Percentiles rank a stretch among this genome's conserved stretches.
phyloP scores from a whole-genome alignment of 53 echinoderm and acorn worm genomes.

The Stichopus horrens region DNA sequence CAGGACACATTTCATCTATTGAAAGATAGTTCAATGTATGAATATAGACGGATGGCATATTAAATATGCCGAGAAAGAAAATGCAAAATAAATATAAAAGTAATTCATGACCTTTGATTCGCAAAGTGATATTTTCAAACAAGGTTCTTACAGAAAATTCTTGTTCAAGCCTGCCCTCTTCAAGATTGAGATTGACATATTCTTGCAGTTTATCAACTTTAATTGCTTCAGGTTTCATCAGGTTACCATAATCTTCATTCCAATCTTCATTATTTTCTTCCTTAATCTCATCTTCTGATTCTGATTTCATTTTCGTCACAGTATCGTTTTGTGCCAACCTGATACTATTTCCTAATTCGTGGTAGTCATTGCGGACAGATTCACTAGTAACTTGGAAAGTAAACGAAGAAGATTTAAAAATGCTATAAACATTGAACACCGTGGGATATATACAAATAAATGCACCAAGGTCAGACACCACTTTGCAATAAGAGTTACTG shows the following conservation, averaged over 20 bases:
- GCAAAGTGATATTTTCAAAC: no score
- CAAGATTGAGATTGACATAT: constrained; percentile 22
- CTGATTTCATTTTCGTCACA: neutral
- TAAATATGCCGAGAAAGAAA: no score
- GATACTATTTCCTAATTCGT: neutral
- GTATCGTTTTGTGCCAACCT: neutral
- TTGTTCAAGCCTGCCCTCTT: constrained; percentile 34
- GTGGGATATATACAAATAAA: no score
- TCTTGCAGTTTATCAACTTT: constrained; percentile 25
- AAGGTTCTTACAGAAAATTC: constrained; percentile 35
- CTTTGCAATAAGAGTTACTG: no score
- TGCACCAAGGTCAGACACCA: no score
- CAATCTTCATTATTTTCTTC: neutral
- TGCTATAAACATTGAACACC: no score
- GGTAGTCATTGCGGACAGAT: neutral
- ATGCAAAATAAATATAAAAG: no score
- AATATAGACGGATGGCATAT: no score
- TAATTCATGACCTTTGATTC: no score
- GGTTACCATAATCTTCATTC: constrained; percentile 7
- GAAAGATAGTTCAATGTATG: no score
- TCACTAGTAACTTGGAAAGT: neutral
- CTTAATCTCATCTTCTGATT: constrained; percentile 20
- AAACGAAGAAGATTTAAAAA: no score
- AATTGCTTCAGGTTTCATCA: constrained; percentile 20
- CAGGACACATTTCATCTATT: no score